Evolutionary conservation across 2,113 vertebrate genomes (phyloP), one percentile per base, ranked within the genome.

Genomic region (Amia ocellicauda): DNA sequence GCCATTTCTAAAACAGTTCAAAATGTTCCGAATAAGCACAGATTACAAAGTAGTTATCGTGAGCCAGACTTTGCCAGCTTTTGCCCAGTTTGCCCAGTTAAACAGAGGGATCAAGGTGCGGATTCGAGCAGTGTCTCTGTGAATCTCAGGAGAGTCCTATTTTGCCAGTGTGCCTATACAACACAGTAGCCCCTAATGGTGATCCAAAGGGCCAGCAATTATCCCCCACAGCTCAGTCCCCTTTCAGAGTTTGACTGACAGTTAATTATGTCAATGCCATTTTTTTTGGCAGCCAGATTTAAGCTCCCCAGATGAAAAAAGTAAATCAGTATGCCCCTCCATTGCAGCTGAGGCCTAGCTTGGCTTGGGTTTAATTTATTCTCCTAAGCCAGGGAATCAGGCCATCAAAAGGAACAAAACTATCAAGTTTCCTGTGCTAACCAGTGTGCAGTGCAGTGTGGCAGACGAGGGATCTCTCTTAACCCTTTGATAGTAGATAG

Each of bases 251-350:
- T 80, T 87, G 83, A 89, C 86, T 88, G 85, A 91, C 86, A 89
- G 89, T 85, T 92, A 89, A 90, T 94, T 93, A 91, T 80, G 81
- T 85, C 17, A 66, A 75, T 83, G 83, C 85, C 83, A 64, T 87
- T 69, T 75, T 31, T 66, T 78, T 77, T 86, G 86, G 85, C 78
- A 55, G 87, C 78, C 79, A 80, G 84, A 88, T 88, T 90, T 92
- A 92, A 93, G 91, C 91, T 93, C 90, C 91, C 90, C 91, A 93
- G 91, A 90, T 93, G 93, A 92, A 89, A 91, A 82, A 80, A 90
- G 89, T 86, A 89, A 92, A 93, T 93, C 91, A 94, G 92, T 91
- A 87, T 89, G 86, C 88, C 89, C 88, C 87, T 89, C 72, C 60
- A 73, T 82, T 74, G 76, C 91, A 91, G 93, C 92, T 91, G 91